Percentiles rank a stretch among this genome's conserved stretches.
Evolutionary conservation across 2,888 invertebrate genomes (phyloP).

Genomic region (Cryptocephalus primarius): DNA sequence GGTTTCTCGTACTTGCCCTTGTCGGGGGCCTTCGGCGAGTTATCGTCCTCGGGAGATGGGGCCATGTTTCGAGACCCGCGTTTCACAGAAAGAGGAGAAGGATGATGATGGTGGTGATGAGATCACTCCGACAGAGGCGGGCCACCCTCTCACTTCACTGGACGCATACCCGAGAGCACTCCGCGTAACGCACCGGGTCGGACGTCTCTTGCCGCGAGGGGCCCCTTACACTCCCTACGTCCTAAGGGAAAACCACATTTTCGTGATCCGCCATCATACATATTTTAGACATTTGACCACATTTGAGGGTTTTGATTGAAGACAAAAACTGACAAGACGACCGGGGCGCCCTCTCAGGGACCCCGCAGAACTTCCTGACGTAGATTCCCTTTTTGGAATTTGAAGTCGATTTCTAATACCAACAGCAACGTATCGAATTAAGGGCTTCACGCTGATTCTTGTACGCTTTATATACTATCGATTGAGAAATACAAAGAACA

Average conservation of each 20-base stretch:
- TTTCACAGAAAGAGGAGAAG: slow-evolving; percentile 11
- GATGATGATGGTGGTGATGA: slow-evolving; percentile 11
- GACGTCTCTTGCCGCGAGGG: too few relatives aligned
- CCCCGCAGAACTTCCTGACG: too few relatives aligned
- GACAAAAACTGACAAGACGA: too few relatives aligned
- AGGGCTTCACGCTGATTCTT: too few relatives aligned
- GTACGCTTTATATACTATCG: too few relatives aligned
- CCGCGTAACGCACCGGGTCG: too few relatives aligned
- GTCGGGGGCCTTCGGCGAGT: slow-evolving; percentile 65
- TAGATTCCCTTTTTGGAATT: too few relatives aligned
- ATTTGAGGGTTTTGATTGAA: slow-evolving; percentile 3
- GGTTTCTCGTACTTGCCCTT: slow-evolving; percentile 44
- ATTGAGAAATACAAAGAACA: too few relatives aligned
- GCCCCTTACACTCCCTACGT: background rate
- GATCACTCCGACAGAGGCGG: slow-evolving; percentile 7
- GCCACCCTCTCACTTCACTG: slow-evolving; percentile 7
- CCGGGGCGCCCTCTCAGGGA: too few relatives aligned
- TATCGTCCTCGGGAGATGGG: slow-evolving; percentile 67
- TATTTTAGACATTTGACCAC: slow-evolving; percentile 15
- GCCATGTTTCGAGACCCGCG: slow-evolving; percentile 44
- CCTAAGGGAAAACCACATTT: slow-evolving; percentile 27
- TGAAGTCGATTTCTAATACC: too few relatives aligned
- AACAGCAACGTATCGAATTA: too few relatives aligned
- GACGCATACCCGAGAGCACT: slow-evolving; percentile 6
- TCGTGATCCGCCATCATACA: slow-evolving; percentile 28